Evolutionary conservation across 2,888 invertebrate genomes (phyloP).

Genomic region (Erebia palarica): DNA sequence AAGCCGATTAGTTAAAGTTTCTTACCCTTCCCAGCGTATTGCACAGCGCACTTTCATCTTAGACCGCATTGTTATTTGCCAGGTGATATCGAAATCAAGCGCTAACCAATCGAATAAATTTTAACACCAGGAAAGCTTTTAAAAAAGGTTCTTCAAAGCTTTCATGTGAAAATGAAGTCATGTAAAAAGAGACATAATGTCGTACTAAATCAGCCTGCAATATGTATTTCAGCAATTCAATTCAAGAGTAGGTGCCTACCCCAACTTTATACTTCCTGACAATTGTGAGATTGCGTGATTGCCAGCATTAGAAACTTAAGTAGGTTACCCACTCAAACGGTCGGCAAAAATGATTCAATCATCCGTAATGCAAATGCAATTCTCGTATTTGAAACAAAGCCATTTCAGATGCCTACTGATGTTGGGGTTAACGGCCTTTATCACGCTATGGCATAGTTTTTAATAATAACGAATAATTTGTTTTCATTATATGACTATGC

Average conservation of each 20-base stretch:
- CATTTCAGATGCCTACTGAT: slow-evolving; percentile 4
- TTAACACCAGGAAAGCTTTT: too few species aligned
- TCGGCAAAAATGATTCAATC: slow-evolving; percentile 26
- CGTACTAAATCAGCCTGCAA: too few species aligned
- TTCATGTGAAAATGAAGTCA: too few species aligned
- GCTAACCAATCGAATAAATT: too few species aligned
- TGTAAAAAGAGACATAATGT: too few species aligned
- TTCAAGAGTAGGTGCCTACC: background rate
- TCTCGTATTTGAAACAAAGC: slow-evolving; percentile 17
- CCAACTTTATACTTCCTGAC: slow-evolving; percentile 5
- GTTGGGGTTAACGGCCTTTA: slow-evolving; percentile 27
- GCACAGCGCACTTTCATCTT: too few species aligned
- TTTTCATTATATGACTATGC: too few species aligned
- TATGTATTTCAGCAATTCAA: background rate
- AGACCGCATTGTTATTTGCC: too few species aligned
- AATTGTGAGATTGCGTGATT: slow-evolving; percentile 25
- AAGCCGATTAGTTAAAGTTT: too few species aligned
- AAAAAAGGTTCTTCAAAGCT: too few species aligned
- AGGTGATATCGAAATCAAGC: too few species aligned
- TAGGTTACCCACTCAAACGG: slow-evolving; percentile 22
- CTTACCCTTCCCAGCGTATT: too few species aligned
- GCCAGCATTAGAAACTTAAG: slow-evolving; percentile 17
- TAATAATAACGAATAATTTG: slow-evolving; percentile 12
- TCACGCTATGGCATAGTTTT: slow-evolving; percentile 26
- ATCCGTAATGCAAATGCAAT: slow-evolving; percentile 23